Evolutionary conservation across 2,888 invertebrate species (phyloP), one percentile per base, ranked within the genome.

Genomic region (Prenolepis imparis): DNA sequence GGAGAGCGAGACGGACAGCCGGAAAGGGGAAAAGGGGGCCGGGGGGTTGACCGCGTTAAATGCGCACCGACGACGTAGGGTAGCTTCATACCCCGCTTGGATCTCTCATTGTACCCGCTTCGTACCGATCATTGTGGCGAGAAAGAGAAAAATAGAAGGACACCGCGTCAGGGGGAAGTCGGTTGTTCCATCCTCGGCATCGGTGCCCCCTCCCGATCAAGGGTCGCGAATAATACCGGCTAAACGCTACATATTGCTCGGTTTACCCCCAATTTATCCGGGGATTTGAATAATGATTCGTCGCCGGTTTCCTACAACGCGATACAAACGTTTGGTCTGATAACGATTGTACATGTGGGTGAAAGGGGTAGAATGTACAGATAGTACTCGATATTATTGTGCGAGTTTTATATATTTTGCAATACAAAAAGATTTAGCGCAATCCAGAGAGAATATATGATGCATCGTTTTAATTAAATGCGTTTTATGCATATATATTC

Each of bases 221-320:
- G 89, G 90, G 90, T 90, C 90, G 83, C 88, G 87, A 92, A 93
- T 93, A 93, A 93, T 92, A 88, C 92, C 91, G 86, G 92, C 93
- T 94, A 94, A 94, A 94, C 92, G 94, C 93, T 93, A 93, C 94
- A 94, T 94, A 94, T 94, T 94, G 94, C 93, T 93, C 92, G 93
- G 92, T 93, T 92, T 92, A 93, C 91, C 90, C 90, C 91, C 91
- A 93, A 93, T 93, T 93, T 92, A 91, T 90, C 90, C 88, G 89
- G 89, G 93, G 92, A 93, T 93, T 93, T 93, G 92, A 93, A 94
- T 94, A 93, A 93, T 91, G 90, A 91, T 91, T 91, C 87, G 81
- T 70, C 84, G 82, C 72, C 82, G 28, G 67, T 59, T 72, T 82
- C 41, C 83, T 82, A 15, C 55, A 24, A 55, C 28, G 55, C 80